Conservation (phyloP, 1,140 invertebrate species). For the Euwallacea similis region DNA sequence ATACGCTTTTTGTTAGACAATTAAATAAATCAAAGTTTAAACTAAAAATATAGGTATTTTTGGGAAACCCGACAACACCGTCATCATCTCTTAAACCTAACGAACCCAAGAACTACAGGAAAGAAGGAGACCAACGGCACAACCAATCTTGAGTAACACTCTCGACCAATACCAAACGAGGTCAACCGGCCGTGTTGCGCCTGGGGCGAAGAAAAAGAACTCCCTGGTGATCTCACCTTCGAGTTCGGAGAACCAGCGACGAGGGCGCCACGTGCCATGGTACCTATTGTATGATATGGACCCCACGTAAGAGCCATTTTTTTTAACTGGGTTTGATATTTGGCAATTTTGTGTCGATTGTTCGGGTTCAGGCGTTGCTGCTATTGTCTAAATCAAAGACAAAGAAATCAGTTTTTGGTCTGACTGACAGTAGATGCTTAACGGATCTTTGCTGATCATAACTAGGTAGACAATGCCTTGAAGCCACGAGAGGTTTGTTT, state of each 20-base stretch:
- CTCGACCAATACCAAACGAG: conserved; percentile 45
- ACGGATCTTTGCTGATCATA: no score
- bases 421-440: no score
- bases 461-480: no score
- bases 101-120: conserved; percentile 13
- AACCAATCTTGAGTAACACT: conserved; percentile 37
- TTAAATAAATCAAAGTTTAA: no score
- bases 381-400: no score
- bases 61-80: conserved; percentile 1
- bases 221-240: conserved; percentile 18
- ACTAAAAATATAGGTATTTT: no score
- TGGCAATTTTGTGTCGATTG: not conserved
- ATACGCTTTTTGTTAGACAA: no score
- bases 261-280: conserved; percentile 17
- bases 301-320: no score
- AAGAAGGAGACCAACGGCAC: conserved; percentile 19
- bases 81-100: not conserved
- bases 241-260: conserved; percentile 7
- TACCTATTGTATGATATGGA: not conserved
- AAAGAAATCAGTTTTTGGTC: no score
- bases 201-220: conserved; percentile 18
- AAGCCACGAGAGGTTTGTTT: no score
- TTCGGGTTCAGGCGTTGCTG: no score
- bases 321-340: no score
- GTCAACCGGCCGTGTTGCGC: conserved; percentile 43